A percentile compares a stretch with the other conserved stretches of the same genome.
Evolutionary conservation across 2,797 vertebrate genomes (phyloP).

Genomic region (Anguilla obscura): DNA sequence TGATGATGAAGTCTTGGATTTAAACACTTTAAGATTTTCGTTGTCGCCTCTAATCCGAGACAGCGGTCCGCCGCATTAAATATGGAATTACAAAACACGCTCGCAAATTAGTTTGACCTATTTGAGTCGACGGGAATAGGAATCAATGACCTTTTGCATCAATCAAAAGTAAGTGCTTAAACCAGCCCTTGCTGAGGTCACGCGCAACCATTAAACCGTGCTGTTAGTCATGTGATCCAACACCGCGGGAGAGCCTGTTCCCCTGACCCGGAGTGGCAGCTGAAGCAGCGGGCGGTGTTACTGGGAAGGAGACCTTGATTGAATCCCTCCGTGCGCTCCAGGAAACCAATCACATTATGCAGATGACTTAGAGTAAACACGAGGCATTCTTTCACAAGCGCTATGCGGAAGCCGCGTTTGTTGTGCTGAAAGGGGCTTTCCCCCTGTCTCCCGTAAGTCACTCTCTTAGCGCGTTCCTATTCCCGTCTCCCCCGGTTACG

Average conservation of each 20-base stretch:
- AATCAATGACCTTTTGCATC: not conserved
- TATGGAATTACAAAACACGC: not conserved
- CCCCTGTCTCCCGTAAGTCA: not conserved
- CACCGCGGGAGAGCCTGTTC: not conserved
- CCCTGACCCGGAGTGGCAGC: not conserved
- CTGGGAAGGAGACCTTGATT: not conserved
- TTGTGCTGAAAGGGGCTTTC: not conserved
- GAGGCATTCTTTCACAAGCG: not conserved
- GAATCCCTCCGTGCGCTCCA: not conserved
- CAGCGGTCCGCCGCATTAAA: not conserved
- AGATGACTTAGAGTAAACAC: not conserved
- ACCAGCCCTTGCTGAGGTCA: not conserved
- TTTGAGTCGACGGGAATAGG: not conserved
- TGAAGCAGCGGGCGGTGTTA: not conserved
- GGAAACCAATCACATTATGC: not conserved
- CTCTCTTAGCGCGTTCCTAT: not conserved
- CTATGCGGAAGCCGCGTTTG: not conserved
- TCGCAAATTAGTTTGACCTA: not conserved
- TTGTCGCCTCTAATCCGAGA: not conserved
- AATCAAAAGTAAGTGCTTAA: not conserved
- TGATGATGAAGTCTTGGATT: constrained; percentile 5
- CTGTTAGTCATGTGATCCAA: constrained; percentile 5
- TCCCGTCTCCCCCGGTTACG: not conserved
- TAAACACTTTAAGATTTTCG: not conserved
- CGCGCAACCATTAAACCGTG: not conserved